phyloP scores from a whole-genome alignment of 2,797 vertebrate species.

The Dromococcyx pavoninus region DNA sequence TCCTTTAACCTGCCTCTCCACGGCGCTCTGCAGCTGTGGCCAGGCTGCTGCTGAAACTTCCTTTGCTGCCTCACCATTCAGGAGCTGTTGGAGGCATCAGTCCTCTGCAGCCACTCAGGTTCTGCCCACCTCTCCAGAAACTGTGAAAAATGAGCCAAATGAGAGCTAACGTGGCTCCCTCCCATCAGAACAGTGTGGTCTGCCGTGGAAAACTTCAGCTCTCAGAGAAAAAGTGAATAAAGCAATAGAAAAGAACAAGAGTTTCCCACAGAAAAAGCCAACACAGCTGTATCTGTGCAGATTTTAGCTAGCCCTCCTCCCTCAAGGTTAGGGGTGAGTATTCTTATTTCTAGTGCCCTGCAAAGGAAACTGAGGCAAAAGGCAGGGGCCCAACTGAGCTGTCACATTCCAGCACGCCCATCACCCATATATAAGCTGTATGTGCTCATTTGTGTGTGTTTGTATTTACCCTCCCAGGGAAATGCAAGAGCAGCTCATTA shows the following conservation, averaged over 20 bases:
- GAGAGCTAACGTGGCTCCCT: neutral
- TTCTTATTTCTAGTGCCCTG: neutral
- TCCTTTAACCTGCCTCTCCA: neutral
- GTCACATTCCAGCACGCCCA: neutral
- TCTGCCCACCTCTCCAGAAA: neutral
- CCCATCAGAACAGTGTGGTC: neutral
- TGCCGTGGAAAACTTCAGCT: neutral
- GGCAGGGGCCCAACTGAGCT: neutral
- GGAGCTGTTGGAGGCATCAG: neutral
- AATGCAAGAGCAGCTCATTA: constrained; percentile 40
- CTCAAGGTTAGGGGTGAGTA: neutral
- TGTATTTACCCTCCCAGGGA: constrained; percentile 39
- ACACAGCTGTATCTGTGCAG: neutral
- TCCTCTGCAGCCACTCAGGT: neutral
- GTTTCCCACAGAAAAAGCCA: neutral
- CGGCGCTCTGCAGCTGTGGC: neutral
- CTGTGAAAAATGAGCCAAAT: neutral
- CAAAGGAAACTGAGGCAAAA: neutral
- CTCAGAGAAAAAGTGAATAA: neutral
- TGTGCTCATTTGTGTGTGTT: neutral
- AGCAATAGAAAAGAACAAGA: neutral
- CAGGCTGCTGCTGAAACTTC: neutral
- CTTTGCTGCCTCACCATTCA: neutral
- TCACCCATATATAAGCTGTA: neutral
- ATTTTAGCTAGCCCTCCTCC: neutral